Evolutionary conservation across 2,888 invertebrate genomes (phyloP).

Genomic region (Chloromyia formosa): DNA sequence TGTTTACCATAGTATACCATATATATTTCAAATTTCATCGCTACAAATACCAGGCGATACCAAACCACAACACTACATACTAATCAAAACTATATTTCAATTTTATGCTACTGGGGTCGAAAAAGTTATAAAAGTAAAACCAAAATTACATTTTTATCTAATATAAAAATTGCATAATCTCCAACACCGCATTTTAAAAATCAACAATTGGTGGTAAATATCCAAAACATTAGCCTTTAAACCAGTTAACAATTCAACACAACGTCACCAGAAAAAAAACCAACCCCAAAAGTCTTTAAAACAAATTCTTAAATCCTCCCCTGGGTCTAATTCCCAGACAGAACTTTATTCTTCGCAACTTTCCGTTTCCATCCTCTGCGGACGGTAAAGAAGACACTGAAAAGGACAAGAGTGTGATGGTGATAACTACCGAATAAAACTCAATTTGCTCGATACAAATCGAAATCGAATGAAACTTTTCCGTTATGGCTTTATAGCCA

Average conservation of each 20-base stretch:
- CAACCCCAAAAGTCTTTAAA: conserved; percentile 30
- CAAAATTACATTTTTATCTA: too few species aligned
- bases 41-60: too few species aligned
- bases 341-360: conserved; percentile 33
- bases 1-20: too few species aligned
- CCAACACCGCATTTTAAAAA: background rate
- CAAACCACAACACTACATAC: too few species aligned
- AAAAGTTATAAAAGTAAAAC: too few species aligned
- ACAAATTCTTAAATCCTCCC: conserved; percentile 28
- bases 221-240: conserved; percentile 1
- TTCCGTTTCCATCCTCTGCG: background rate
- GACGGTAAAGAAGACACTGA: background rate
- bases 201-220: conserved; percentile 26
- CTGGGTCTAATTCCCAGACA: conserved; percentile 39
- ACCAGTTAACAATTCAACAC: conserved; percentile 8
- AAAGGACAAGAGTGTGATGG: conserved; percentile 1
- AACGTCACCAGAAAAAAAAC: background rate
- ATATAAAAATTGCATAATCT: too few species aligned
- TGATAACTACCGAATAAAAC: background rate
- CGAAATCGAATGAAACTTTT: conserved; percentile 37
- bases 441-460: conserved; percentile 38
- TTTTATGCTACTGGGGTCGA: too few species aligned
- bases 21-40: too few species aligned
- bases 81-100: too few species aligned
- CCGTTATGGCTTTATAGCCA: conserved; percentile 30